These are phyloP conservation scores for Rapana venosa DNA, from an alignment of 2,888 invertebrate genomes.

Conservation along the genomic window DNA sequence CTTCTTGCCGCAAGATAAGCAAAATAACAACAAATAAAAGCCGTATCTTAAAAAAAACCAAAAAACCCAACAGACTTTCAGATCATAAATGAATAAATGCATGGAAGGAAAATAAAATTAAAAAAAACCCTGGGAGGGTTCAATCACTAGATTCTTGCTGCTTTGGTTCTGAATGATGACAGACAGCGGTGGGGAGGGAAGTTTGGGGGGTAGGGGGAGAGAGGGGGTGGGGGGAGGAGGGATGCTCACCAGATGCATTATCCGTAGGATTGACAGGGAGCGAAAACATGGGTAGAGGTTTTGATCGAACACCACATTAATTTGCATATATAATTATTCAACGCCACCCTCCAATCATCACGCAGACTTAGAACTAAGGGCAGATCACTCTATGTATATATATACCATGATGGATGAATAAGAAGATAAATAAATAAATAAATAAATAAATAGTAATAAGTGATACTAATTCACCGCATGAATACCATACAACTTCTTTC, in stretches of 20 bases:
- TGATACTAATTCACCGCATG: background rate
- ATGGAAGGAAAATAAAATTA: background rate
- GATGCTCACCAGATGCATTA: no score
- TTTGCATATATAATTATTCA: slow-evolving; percentile 33
- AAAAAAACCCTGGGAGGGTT: background rate
- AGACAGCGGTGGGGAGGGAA: background rate
- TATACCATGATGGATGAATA: no score
- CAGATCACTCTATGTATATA: no score
- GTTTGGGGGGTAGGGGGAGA: background rate
- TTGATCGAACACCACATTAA: slow-evolving; percentile 16
- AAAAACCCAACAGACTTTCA: no score
- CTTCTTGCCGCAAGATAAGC: background rate
- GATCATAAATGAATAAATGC: background rate
- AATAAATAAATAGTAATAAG: background rate
- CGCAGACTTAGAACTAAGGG: background rate
- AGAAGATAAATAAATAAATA: no score
- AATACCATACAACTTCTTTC: no score
- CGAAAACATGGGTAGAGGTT: background rate
- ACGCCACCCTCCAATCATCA: background rate
- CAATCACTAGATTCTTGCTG: background rate
- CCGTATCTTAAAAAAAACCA: background rate
- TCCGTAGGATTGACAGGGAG: background rate
- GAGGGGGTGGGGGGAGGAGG: background rate
- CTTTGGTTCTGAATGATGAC: background rate
- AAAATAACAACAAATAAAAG: background rate